These are phyloP conservation scores for Nemopilema nomurai DNA, from an alignment of 30 jellyfish, hydroid and myxozoan genomes.

Conservation along the genomic window DNA sequence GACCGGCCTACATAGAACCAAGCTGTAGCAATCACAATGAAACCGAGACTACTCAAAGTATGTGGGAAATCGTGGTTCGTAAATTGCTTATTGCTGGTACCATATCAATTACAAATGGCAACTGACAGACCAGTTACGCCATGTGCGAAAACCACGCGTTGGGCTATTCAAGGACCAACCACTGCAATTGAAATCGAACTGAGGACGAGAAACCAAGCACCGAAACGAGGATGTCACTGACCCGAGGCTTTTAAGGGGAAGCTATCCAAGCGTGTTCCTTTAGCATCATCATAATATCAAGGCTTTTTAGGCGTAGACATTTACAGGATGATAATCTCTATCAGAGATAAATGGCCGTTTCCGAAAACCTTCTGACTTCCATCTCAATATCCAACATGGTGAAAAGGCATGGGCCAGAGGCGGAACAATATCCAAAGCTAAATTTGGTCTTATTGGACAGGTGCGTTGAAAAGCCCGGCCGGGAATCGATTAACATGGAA, in stretches of 20 bases:
- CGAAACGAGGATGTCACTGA: neutral
- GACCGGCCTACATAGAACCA: too few species aligned
- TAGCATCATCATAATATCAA: too few species aligned
- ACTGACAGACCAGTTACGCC: neutral
- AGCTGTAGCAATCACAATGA: too few species aligned
- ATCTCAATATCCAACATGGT: neutral
- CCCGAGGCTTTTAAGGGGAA: neutral
- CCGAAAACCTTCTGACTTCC: neutral
- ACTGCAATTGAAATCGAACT: too few species aligned
- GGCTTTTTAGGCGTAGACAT: too few species aligned
- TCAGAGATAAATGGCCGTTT: neutral
- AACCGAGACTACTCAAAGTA: too few species aligned
- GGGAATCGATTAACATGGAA: too few species aligned
- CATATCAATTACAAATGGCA: neutral
- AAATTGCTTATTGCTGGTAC: neutral
- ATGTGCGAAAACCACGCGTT: neutral
- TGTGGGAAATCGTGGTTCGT: neutral
- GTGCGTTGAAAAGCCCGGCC: neutral
- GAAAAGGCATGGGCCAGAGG: neutral
- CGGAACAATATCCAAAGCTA: neutral
- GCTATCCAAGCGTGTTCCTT: too few species aligned
- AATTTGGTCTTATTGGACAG: neutral
- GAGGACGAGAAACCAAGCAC: too few species aligned
- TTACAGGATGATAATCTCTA: neutral
- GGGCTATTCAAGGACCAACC: neutral